Percentiles rank a stretch among this genome's conserved stretches.
Evolutionary conservation across 2,888 invertebrate species (phyloP).

Genomic region (Cheilosia impressa): DNA sequence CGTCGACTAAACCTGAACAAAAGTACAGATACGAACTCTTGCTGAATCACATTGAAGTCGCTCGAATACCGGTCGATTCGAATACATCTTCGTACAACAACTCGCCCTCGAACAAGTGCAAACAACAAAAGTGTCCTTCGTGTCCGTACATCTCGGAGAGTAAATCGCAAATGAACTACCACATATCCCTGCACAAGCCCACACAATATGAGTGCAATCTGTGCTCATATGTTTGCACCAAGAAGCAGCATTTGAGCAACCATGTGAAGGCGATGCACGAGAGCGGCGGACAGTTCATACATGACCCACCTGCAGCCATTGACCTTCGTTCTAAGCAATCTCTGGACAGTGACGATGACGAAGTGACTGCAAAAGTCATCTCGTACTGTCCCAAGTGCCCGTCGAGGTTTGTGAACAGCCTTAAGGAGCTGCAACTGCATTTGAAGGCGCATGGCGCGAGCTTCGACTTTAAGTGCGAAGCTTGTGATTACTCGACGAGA

Average conservation of each 20-base stretch:
- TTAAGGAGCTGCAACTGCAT: constrained; percentile 90
- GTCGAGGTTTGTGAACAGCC: constrained; percentile 89
- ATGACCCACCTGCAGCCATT: constrained; percentile 73
- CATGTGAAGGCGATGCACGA: constrained; percentile 88
- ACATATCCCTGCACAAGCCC: constrained; percentile 91
- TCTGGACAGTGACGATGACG: constrained; percentile 56
- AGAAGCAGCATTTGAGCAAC: constrained; percentile 91
- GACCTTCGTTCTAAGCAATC: constrained; percentile 71
- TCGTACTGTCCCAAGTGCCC: constrained; percentile 93
- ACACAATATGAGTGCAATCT: constrained; percentile 88
- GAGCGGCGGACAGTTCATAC: constrained; percentile 73
- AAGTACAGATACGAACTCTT: constrained; percentile 30
- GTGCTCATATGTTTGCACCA: constrained; percentile 93
- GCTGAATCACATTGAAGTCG: constrained; percentile 81
- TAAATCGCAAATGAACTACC: constrained; percentile 93
- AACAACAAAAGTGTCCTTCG: constrained; percentile 90
- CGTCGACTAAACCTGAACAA: constrained; percentile 29
- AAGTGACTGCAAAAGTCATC: constrained; percentile 83
- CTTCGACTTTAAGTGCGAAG: constrained; percentile 87
- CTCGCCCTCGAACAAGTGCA: constrained; percentile 81
- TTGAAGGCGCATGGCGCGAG: constrained; percentile 83
- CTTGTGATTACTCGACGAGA: constrained; percentile 90
- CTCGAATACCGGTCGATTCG: constrained; percentile 78
- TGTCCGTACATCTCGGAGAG: constrained; percentile 94
- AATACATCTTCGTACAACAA: constrained; percentile 46